A percentile compares a stretch with the other conserved stretches of the same genome.
phyloP scores from a whole-genome alignment of 2,888 invertebrate genomes.

The Melanchra persicariae region DNA sequence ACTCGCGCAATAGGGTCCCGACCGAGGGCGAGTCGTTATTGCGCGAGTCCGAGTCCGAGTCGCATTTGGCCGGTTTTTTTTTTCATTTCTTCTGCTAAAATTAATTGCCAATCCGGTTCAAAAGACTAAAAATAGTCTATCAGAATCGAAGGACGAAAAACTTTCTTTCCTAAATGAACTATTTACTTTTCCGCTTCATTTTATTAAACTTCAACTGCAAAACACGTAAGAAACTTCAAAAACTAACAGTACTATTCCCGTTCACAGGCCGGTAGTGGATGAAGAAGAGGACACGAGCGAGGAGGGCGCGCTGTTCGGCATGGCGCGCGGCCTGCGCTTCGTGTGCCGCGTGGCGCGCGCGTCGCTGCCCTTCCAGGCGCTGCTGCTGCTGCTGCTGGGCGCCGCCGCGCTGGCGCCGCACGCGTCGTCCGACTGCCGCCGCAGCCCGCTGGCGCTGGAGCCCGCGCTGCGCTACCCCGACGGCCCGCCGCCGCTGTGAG shows the following conservation, averaged over 20 bases:
- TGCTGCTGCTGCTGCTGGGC: conserved; percentile 97
- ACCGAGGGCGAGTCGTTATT: too few species aligned
- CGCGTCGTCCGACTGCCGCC: conserved; percentile 95
- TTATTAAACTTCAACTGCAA: background rate
- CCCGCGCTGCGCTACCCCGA: conserved; percentile 97
- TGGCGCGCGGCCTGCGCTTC: conserved; percentile 95
- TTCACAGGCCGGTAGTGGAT: conserved; percentile 75
- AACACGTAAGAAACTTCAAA: background rate
- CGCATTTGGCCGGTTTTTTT: too few species aligned
- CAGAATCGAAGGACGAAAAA: background rate
- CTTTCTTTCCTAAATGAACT: background rate
- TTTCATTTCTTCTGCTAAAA: too few species aligned
- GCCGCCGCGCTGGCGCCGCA: conserved; percentile 98
- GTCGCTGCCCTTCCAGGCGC: conserved; percentile 98
- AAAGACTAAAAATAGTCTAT: too few species aligned
- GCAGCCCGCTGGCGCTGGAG: conserved; percentile 94
- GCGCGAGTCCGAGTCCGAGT: too few species aligned
- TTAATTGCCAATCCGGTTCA: too few species aligned
- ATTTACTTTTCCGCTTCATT: background rate
- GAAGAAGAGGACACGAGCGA: conserved; percentile 73
- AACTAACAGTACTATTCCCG: too few species aligned
- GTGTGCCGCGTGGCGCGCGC: conserved; percentile 97
- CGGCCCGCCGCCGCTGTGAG: conserved; percentile 96
- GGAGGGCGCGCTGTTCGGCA: conserved; percentile 79
- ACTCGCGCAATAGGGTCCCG: too few species aligned